phyloP scores from a whole-genome alignment of 1,140 invertebrate species.

The Leptinotarsa defecta region DNA sequence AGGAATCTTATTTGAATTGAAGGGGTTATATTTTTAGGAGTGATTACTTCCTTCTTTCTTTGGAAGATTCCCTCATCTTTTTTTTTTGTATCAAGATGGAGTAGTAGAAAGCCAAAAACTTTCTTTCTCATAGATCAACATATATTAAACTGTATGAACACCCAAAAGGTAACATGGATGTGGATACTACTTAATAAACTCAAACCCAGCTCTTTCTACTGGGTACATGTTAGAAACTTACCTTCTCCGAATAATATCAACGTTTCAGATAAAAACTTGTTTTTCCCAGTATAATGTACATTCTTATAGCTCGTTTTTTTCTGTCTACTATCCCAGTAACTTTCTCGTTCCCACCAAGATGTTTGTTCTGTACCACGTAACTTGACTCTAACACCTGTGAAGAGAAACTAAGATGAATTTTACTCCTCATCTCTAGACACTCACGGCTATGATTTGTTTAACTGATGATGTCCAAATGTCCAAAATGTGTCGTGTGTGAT shows the following conservation, averaged over 20 bases:
- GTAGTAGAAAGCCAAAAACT: too few relatives aligned
- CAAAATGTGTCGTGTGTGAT: not conserved
- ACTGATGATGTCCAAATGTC: not conserved
- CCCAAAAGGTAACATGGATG: not conserved
- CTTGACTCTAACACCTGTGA: conserved; percentile 6
- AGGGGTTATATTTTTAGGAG: too few relatives aligned
- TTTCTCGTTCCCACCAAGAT: conserved; percentile 13
- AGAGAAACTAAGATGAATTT: not conserved
- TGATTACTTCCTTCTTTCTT: too few relatives aligned
- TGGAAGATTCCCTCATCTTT: too few relatives aligned
- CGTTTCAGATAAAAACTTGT: not conserved
- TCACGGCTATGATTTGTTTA: not conserved
- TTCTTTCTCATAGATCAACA: too few relatives aligned
- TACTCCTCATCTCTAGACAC: not conserved
- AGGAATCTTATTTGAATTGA: too few relatives aligned
- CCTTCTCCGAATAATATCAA: not conserved
- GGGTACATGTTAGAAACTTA: not conserved
- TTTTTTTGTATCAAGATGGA: too few relatives aligned
- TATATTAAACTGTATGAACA: too few relatives aligned
- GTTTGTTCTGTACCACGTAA: conserved; percentile 13
- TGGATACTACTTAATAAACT: not conserved
- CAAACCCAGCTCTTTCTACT: not conserved
- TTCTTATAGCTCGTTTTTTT: not conserved
- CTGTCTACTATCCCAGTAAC: conserved; percentile 3
- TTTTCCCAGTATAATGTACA: conserved; percentile 3